Conservation (phyloP, 2,888 invertebrate species). For the Ecdyonurus torrentis region DNA sequence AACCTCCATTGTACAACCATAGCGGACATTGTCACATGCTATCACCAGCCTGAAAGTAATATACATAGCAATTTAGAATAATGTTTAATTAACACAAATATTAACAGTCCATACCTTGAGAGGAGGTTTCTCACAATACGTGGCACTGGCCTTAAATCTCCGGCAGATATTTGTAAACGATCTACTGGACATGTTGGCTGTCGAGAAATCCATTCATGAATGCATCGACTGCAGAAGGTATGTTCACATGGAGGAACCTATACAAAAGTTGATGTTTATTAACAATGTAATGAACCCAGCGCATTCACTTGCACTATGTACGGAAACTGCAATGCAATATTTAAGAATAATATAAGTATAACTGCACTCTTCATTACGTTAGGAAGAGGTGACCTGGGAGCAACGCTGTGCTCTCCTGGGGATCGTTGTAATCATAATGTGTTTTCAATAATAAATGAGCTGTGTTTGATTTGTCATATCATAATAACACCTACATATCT, state of each 20-base stretch:
- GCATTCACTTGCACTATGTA: neutral
- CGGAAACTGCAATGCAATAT: no score
- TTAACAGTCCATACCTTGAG: slow-evolving; percentile 45
- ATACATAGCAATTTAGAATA: no score
- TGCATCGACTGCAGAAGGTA: slow-evolving; percentile 87
- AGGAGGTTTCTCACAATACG: slow-evolving; percentile 83
- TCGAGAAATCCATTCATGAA: slow-evolving; percentile 85
- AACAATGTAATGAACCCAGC: neutral
- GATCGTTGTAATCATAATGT: no score
- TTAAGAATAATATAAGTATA: no score
- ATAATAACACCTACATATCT: no score
- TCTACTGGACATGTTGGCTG: slow-evolving; percentile 93
- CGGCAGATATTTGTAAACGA: slow-evolving; percentile 74
- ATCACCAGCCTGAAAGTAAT: slow-evolving; percentile 53
- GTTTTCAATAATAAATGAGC: no score
- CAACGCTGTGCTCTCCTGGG: no score
- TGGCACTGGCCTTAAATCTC: slow-evolving; percentile 80
- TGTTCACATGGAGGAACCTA: slow-evolving; percentile 93
- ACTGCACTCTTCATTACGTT: no score
- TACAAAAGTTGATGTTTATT: slow-evolving; percentile 17
- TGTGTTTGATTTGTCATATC: no score
- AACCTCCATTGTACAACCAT: slow-evolving; percentile 69
- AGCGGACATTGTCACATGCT: slow-evolving; percentile 75
- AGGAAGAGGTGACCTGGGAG: no score
- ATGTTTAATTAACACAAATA: no score